These are phyloP conservation scores for Discoglossus pictus DNA, from an alignment of 2,797 vertebrate genomes.

Conservation along the genomic window DNA sequence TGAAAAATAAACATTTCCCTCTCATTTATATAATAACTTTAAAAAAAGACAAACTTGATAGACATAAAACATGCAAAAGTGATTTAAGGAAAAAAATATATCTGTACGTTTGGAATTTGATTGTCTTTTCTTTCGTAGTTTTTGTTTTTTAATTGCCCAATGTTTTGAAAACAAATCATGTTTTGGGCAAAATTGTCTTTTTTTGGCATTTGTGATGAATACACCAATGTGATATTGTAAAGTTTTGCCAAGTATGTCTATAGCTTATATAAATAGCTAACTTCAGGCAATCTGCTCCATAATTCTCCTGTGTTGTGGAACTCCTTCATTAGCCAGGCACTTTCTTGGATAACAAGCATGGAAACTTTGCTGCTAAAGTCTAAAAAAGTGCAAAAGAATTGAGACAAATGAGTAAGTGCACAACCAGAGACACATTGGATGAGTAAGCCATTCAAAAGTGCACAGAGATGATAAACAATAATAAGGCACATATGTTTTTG, in stretches of 20 bases:
- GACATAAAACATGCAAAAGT: conserved; percentile 50
- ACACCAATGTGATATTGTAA: conserved; percentile 17
- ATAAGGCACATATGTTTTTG: conserved; percentile 28
- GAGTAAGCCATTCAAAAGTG: conserved; percentile 18
- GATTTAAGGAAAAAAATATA: conserved; percentile 33
- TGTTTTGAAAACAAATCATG: conserved; percentile 14
- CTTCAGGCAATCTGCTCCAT: not conserved
- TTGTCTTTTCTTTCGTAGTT: conserved; percentile 31
- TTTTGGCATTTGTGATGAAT: conserved; percentile 5
- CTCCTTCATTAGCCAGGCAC: not conserved
- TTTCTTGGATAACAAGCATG: not conserved
- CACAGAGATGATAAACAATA: conserved; percentile 2
- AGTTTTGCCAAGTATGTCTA: not conserved
- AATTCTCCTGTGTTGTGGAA: not conserved
- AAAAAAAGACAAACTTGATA: conserved; percentile 50
- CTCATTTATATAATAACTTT: conserved; percentile 60
- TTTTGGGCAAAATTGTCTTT: not conserved
- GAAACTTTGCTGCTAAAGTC: not conserved
- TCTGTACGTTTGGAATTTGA: conserved; percentile 5
- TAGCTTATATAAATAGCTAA: not conserved
- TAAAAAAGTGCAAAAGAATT: conserved; percentile 1
- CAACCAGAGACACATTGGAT: not conserved
- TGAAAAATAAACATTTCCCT: conserved; percentile 66
- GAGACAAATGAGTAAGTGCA: conserved; percentile 10
- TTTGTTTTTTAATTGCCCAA: conserved; percentile 2